A percentile compares a stretch with the other conserved stretches of the same genome.
Conservation (phyloP, 2,113 vertebrate genomes). For the Furnarius figulus region DNA sequence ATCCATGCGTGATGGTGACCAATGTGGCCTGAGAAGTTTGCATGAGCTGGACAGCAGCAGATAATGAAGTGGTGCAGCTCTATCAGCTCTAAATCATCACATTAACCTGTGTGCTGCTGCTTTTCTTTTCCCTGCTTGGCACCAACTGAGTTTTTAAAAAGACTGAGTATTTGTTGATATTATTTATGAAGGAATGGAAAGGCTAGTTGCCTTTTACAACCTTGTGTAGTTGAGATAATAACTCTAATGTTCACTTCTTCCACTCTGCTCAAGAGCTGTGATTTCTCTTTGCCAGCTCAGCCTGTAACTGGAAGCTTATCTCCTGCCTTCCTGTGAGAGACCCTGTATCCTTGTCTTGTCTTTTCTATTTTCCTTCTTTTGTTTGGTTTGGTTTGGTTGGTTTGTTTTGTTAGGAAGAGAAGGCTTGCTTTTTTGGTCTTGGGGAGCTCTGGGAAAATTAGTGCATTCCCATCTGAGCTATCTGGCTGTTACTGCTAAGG, state of each 20-base stretch:
- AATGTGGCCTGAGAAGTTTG: neutral
- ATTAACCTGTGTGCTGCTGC: neutral
- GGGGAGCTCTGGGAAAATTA: neutral
- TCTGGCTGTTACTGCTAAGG: neutral
- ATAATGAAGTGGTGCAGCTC: neutral
- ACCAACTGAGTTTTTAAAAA: neutral
- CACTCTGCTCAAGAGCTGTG: neutral
- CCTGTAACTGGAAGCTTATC: neutral
- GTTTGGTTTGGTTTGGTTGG: too few species aligned
- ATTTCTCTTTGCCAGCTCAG: neutral
- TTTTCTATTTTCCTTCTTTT: too few species aligned
- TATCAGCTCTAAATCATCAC: neutral
- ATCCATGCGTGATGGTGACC: rapidly evolving
- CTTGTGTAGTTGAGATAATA: neutral
- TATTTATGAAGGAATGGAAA: neutral
- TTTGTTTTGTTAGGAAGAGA: rapidly evolving
- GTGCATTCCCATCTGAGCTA: neutral
- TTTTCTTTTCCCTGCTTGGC: neutral
- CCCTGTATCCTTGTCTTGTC: neutral
- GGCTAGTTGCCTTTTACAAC: neutral
- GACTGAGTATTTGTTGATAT: neutral
- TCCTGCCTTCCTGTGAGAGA: neutral
- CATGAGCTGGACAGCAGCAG: neutral
- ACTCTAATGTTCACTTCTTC: neutral
- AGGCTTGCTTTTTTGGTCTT: rapidly evolving